Evolutionary conservation across 2,113 vertebrate genomes (phyloP), one percentile per base, ranked within the genome.

Genomic region (Nestor notabilis): DNA sequence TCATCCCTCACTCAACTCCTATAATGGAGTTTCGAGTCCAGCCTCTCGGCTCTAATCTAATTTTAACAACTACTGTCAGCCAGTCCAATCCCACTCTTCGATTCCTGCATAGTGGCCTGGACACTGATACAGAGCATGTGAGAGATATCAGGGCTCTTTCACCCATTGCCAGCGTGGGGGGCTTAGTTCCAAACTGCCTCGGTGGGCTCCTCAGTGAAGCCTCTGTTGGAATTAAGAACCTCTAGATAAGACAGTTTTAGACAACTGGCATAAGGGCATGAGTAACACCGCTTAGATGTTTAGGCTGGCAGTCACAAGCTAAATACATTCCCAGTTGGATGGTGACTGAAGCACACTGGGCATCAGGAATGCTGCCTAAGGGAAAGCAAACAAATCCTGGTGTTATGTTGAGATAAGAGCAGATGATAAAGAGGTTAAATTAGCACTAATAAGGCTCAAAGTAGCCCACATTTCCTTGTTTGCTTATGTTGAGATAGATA

Each of bases 191-290:
- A 91, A 79, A 83, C 90, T 55, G 61, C 84, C 74, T 95, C 92
- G 87, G 92, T 96, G 96, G 96, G 84, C 92, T 87, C 84, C 58
- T 53, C 77, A 78, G n/a, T n/a, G 43, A 63, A 93, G 69, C 19
- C 43, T 93, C 6, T 0, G 29, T 18, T 90, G 27, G 74, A 84
- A 85, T 68, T 71, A 91, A 82, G 74, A 28, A 71, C n/a, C 15
- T 87, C 84, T 60, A 89, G 56, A 95, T 87, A 82, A 87, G 91
- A 68, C 47, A 39, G 27, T 44, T 96, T 82, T 55, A 78, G 61
- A 46, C 28, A 94, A 87, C 52, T 68, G 74, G 46, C 43, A 35
- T 53, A 43, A 91, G 71, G 50, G 46, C 50, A 75, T 46, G 64
- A 75, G n/a, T 89, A 91, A 27, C 33, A 60, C 31, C 2, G 0